A percentile compares a stretch with the other conserved stretches of the same genome.
Evolutionary conservation across 1,140 invertebrate species (phyloP).

Genomic region (Drosophila hydei): DNA sequence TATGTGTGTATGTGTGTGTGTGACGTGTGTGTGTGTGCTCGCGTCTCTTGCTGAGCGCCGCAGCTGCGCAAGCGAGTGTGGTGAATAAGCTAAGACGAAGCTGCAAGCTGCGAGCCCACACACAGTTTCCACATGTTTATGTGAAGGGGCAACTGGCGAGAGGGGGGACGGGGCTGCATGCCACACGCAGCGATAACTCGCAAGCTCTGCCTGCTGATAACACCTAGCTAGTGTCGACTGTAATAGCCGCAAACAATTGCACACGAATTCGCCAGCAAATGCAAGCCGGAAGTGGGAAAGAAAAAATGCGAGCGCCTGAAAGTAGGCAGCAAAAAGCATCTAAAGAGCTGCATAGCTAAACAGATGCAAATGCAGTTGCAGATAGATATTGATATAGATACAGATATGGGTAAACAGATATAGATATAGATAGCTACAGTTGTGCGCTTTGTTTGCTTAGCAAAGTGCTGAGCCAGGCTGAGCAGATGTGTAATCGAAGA

Average conservation of each 20-base stretch:
- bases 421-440: background rate
- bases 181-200: slow-evolving; percentile 24
- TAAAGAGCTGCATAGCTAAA: slow-evolving; percentile 11
- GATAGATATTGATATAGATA: background rate
- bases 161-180: background rate
- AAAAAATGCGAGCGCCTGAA: slow-evolving; percentile 12
- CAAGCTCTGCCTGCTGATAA: slow-evolving; percentile 48
- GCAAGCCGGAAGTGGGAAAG: slow-evolving; percentile 25
- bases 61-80: slow-evolving; percentile 60
- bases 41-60: slow-evolving; percentile 27
- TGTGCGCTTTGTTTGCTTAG: slow-evolving; percentile 62
- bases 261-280: slow-evolving; percentile 62
- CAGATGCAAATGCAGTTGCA: background rate
- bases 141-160: slow-evolving; percentile 7
- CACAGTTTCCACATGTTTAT: slow-evolving; percentile 73
- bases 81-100: slow-evolving; percentile 37
- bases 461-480: slow-evolving; percentile 66
- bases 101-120: slow-evolving; percentile 14
- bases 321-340: slow-evolving; percentile 54
- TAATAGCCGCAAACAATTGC: slow-evolving; percentile 54
- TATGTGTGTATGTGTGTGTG: slow-evolving; percentile 13
- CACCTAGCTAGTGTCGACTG: slow-evolving; percentile 32
- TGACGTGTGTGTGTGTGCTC: slow-evolving; percentile 6
- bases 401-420: background rate
- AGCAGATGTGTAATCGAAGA: slow-evolving; percentile 70